Base-by-base conservation (phyloP, 2,888 invertebrate genomes). In the Epinotia brunnichana region DNA sequence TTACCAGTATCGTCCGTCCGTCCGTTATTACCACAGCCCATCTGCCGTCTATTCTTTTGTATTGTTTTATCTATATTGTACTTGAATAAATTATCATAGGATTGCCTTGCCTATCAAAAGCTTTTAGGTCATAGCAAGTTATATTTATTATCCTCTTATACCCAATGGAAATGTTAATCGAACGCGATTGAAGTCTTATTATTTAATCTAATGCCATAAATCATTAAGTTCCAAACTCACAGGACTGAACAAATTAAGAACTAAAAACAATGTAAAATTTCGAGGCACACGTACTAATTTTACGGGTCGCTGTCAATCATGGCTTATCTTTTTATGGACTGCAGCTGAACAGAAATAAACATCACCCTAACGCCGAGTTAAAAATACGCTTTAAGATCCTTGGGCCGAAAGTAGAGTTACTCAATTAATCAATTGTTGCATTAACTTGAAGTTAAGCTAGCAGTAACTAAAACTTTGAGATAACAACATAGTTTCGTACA, bases 291-390 rank as follows among this genome's bases (percentile, higher is more conserved):
- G 35, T n/a, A 59, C 57, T 56, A 39, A 72, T 73, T 69, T 69
- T 53, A 69, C 41, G 56, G 51, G 17, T 41, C 48, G 44, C 73
- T 73, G 73, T 73, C 73, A 69, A 73, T 73, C 73, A 73, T 29
- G 68, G 63, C 68, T 73, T 73, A 73, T 73, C 67, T 67, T 68
- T 73, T 69, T 73, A 73, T 73, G 69, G 57, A 57, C 73, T 63
- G 68, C 73, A 73, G 71, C 56, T 62, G 72, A 61, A 69, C 73
- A 48, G 68, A 69, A 67, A 70, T 62, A 70, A 39, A 70, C 64
- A 29, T 41, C 72, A 73, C 73, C 73, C 73, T 68, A 67, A 57
- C 24, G 41, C 69, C 62, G 62, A 57, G 61, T 69, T 73, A 59
- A 73, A 73, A 73, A 73, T 73, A 72, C 41, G 17, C 5, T 59